These are phyloP conservation scores for Spea hammondii DNA, from an alignment of 2,797 vertebrate genomes.

Conservation along the genomic window DNA sequence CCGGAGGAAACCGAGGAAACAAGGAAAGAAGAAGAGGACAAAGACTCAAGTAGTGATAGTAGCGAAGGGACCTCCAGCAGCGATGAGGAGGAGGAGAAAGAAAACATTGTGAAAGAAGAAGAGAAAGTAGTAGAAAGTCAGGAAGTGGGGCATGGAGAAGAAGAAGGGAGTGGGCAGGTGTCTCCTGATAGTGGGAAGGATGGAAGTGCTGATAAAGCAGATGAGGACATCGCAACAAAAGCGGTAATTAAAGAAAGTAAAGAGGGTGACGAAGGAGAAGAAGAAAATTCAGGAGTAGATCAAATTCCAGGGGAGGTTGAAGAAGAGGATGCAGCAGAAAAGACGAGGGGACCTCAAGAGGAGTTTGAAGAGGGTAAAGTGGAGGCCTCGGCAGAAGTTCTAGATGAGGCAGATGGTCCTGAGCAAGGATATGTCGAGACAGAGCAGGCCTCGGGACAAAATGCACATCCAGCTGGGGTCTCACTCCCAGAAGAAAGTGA, in stretches of 20 bases:
- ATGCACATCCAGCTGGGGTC: neutral
- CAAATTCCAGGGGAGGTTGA: neutral
- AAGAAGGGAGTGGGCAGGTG: too few relatives aligned
- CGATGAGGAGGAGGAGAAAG: constrained; percentile 27
- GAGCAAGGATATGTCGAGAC: neutral
- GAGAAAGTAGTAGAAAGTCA: neutral
- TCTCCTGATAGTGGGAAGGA: neutral
- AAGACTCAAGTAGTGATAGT: neutral
- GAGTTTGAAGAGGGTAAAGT: neutral
- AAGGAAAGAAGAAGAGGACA: neutral
- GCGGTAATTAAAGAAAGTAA: neutral
- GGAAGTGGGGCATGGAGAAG: neutral
- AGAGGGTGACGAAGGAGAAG: neutral
- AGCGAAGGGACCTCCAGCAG: constrained; percentile 36
- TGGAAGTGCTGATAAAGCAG: neutral
- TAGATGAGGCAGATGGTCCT: neutral
- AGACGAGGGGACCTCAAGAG: neutral
- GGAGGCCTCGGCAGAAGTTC: neutral
- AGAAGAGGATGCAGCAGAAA: neutral
- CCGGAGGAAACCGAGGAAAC: neutral
- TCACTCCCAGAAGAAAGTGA: neutral
- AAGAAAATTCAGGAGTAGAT: neutral
- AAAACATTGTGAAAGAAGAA: neutral
- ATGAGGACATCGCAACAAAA: neutral
- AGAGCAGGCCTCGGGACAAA: neutral